These are phyloP conservation scores for Nomada fucata DNA, from an alignment of 2,888 invertebrate species.

Conservation along the genomic window DNA sequence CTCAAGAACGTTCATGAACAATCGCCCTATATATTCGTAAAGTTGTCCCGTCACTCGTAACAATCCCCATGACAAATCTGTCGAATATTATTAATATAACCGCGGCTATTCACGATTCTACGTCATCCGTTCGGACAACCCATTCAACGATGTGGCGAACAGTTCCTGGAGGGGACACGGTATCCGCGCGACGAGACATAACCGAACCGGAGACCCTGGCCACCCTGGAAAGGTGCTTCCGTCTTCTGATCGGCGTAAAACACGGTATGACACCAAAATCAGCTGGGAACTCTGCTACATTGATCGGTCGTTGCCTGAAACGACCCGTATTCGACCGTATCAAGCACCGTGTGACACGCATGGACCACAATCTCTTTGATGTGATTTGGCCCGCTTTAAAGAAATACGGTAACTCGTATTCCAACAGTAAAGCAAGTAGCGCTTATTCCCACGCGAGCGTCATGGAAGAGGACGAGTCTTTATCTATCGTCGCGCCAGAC, in stretches of 20 bases:
- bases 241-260: conserved; percentile 85
- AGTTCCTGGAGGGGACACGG: conserved; percentile 90
- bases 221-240: conserved; percentile 91
- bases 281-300: conserved; percentile 86
- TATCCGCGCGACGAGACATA: conserved; percentile 90
- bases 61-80: conserved; percentile 45
- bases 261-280: conserved; percentile 86
- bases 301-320: conserved; percentile 91
- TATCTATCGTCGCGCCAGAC: conserved; percentile 93
- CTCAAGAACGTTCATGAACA: not conserved
- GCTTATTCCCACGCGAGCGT: conserved; percentile 52
- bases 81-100: conserved; percentile 41
- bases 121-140: conserved; percentile 28
- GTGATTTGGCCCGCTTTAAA: conserved; percentile 95
- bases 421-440: conserved; percentile 85
- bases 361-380: conserved; percentile 94
- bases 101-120: conserved; percentile 23
- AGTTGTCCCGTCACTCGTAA: conserved; percentile 26
- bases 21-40: not conserved
- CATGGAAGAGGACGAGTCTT: conserved; percentile 87
- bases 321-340: conserved; percentile 90
- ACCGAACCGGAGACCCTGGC: conserved; percentile 89
- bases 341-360: conserved; percentile 90
- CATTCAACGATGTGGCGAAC: conserved; percentile 65
- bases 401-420: conserved; percentile 86